Base-by-base conservation (phyloP, 92 coral and sea anemone genomes). In the Phenganax subtilis region DNA sequence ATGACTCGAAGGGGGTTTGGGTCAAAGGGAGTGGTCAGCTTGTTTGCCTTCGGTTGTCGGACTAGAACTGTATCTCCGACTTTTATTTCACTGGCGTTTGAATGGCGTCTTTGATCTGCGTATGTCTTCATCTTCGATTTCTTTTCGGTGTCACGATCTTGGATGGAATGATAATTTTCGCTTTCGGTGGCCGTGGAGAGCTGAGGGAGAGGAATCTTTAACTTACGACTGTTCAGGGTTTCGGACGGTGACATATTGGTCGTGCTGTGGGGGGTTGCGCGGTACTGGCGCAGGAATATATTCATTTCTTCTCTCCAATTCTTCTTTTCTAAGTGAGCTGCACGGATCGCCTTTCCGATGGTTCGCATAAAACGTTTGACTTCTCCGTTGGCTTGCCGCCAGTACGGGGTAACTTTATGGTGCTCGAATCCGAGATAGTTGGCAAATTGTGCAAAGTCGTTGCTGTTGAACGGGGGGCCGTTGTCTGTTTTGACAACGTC, bases 321-420 rank as follows among this genome's bases (percentile, higher is more conserved):
- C 76, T 72, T 82, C 70, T 29, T 55, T 57, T n/a, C 85, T 71
- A 72, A 55, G 29, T 37, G 10, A 51, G 75, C 75, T 82, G 71
- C 71, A 52, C 57, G 75, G 76, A 27, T 82, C 70, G 56, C 85
- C 52, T n/a, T 61, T 12, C 14, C 67, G 28, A 61, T 17, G 9
- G 67, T 61, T 14, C 25, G 67, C 67, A 61, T 37, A 1, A 75
- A 55, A 9, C 71, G 73, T 20, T 75, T 61, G 0, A 47, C 80
- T 75, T 75, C 80, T 11, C 80, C 56, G 60, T 75, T 75, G 15
- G 80, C 80, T 11, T 37, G 60, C 6, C 0, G 80, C 47, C 80
- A 75, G 11, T 55, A 55, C 6, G 80, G 80, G 8, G 80, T 75
- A 31, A 75, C 63, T 30, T 75, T 75, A 2, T 64, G 37, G 9